Base-by-base conservation (phyloP, 1,140 invertebrate genomes). In the Drosophila mayri region DNA sequence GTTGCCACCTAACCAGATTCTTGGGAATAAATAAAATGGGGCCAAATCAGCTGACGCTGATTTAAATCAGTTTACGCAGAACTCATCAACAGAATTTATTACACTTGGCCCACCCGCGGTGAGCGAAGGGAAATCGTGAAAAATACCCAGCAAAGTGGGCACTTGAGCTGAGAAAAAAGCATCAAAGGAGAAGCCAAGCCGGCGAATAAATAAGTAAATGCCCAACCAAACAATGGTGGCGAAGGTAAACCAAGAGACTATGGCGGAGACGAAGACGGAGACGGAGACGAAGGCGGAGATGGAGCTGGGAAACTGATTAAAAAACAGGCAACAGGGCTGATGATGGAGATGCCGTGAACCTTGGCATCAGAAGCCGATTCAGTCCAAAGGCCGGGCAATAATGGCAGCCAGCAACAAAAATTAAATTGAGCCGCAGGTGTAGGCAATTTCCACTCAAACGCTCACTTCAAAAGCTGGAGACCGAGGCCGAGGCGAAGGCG, bases 361-460 rank as follows among this genome's bases (percentile, higher is more conserved):
- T 20, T 59, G 52, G 68, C 68, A 71, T 71, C 50, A 70, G 65
- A 70, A 47, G 41, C 35, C 64, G 49, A 68, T 28, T 43, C 65
- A 62, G 46, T 44, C 37, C 58, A 52, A 50, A 16, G 58, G 66
- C 62, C 41, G 62, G 61, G 77, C 64, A 78, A 75, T 66, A 75
- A 79, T 57, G 74, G 40, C 18, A 61, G 63, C 43, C 64, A 70
- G 63, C 75, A 79, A 86, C 80, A 83, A 76, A 90, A 90, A 90
- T 90, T 81, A 90, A 90, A 90, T 90, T 90, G 85, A 90, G 85
- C 85, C 85, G 85, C 85, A 90, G 85, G 85, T 90, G 85, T 85
- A 90, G 85, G 85, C 85, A 90, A 90, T 90, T 90, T 90, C 85
- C 85, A 85, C 70, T 81, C 87, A 90, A 90, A 85, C 87, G 85